Conservation (phyloP, 2,888 invertebrate species). For the Trachelus tabidus region DNA sequence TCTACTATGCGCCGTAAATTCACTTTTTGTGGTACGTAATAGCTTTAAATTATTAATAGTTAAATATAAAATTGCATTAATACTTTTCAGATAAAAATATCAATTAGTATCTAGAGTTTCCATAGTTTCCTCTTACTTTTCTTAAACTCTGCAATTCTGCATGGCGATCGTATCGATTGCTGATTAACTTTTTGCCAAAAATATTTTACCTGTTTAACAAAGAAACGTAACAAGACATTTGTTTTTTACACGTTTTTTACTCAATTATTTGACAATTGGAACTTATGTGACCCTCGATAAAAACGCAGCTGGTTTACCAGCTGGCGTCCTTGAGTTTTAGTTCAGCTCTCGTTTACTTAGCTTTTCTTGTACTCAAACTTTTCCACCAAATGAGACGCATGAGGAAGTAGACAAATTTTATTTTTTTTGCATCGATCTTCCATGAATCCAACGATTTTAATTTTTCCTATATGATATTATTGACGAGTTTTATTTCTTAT, state of each 20-base stretch:
- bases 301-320: neutral
- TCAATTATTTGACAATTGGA: neutral
- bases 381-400: neutral
- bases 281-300: neutral
- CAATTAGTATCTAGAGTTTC: neutral
- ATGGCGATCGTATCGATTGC: neutral
- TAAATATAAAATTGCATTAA: neutral
- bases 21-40: slow-evolving; percentile 73
- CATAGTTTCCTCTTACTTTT: neutral
- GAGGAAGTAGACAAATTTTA: too few species aligned
- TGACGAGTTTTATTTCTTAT: neutral
- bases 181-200: neutral
- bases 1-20: slow-evolving; percentile 75
- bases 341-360: neutral
- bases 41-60: neutral
- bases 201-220: neutral
- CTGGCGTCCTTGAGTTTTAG: neutral
- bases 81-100: neutral
- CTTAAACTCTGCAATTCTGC: neutral
- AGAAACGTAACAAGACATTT: neutral
- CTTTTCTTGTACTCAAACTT: neutral
- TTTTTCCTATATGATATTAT: neutral
- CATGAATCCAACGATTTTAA: too few species aligned
- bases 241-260: neutral
- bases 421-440: too few species aligned